Conservation (phyloP, 2,888 invertebrate species). For the Euplexia lucipara region DNA sequence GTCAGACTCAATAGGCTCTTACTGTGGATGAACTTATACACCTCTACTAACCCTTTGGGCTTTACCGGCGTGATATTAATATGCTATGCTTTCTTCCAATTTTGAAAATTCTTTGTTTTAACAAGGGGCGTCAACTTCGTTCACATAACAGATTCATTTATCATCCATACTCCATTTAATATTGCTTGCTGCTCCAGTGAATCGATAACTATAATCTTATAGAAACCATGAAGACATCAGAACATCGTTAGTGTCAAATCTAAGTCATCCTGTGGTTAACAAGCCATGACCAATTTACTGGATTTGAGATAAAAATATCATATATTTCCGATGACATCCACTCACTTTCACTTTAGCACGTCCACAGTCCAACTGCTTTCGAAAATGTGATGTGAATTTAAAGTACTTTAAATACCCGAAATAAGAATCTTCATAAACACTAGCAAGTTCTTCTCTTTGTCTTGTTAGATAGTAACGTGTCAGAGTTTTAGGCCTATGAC, state of each 20-base stretch:
- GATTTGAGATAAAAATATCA: conserved; percentile 22
- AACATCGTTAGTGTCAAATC: conserved; percentile 45
- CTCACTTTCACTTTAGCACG: conserved; percentile 48
- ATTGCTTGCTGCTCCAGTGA: conserved; percentile 21
- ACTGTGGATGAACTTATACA: too few relatives aligned
- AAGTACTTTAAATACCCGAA: conserved; percentile 9
- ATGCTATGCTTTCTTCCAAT: too few relatives aligned
- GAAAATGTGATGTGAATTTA: conserved; percentile 42
- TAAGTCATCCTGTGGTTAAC: conserved; percentile 45
- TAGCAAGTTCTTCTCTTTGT: conserved; percentile 11
- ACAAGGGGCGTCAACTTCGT: too few relatives aligned
- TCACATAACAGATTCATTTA: too few relatives aligned
- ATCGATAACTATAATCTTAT: conserved; percentile 46
- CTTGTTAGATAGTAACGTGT: too few relatives aligned
- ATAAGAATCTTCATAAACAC: conserved; percentile 7
- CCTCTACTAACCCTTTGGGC: too few relatives aligned
- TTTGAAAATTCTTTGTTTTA: too few relatives aligned
- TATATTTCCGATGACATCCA: conserved; percentile 36
- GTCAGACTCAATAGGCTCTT: too few relatives aligned
- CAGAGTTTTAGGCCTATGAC: too few relatives aligned
- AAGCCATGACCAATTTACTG: conserved; percentile 51
- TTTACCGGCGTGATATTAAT: too few relatives aligned
- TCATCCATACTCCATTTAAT: conserved; percentile 1
- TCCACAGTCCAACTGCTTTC: conserved; percentile 32
- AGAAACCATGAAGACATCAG: conserved; percentile 47